Evolutionary conservation across 2,113 vertebrate species (phyloP).

Genomic region (Hystrix cristata): DNA sequence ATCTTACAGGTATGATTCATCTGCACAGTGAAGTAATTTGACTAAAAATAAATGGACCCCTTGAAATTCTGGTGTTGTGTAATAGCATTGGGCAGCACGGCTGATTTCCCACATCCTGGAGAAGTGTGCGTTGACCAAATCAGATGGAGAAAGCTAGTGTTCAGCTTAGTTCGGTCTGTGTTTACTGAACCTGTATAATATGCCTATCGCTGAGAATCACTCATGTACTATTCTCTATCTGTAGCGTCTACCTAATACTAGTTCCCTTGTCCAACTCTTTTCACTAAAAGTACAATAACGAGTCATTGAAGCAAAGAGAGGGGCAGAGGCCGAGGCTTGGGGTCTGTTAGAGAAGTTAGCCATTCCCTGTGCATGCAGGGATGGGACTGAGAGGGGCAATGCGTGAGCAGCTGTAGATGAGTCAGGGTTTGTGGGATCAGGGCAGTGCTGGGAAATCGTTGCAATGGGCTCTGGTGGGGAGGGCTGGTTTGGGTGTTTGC

Average conservation of each 20-base stretch:
- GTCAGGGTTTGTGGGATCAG: too few species aligned
- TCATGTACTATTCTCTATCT: not conserved
- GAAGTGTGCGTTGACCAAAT: not conserved
- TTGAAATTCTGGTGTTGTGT: not conserved
- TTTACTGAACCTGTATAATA: not conserved
- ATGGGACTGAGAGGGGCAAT: not conserved
- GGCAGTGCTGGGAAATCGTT: not conserved
- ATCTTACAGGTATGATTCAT: not conserved
- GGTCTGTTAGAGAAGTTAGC: not conserved
- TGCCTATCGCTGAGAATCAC: not conserved
- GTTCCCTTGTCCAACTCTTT: not conserved
- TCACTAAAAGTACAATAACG: not conserved
- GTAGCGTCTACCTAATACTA: not conserved
- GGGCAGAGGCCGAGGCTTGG: not conserved
- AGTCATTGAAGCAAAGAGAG: not conserved
- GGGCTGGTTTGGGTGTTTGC: not conserved
- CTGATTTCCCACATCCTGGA: not conserved
- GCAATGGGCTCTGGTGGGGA: not conserved
- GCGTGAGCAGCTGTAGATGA: not conserved
- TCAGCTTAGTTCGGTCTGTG: not conserved
- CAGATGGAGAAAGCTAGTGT: not conserved
- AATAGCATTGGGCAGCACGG: too few species aligned
- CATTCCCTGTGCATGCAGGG: too few species aligned
- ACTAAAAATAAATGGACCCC: not conserved
- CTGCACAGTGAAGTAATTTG: not conserved